Evolutionary conservation across 2,888 invertebrate genomes (phyloP).

Genomic region (Watsonalla binaria): DNA sequence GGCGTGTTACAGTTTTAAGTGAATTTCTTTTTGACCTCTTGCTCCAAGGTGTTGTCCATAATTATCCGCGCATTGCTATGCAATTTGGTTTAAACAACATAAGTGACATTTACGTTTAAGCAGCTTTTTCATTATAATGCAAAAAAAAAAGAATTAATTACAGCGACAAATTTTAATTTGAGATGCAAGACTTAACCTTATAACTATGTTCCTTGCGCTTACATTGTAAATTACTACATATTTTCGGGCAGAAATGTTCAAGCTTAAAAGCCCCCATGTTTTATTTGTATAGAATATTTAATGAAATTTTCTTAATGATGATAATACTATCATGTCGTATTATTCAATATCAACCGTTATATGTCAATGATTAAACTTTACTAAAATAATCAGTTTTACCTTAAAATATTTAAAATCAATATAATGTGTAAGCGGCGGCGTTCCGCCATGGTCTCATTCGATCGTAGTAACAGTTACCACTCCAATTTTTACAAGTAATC

Average conservation of each 20-base stretch:
- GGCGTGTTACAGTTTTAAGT: slow-evolving; percentile 77
- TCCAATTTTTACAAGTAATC: too few species aligned
- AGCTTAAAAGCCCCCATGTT: not conserved
- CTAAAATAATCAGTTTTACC: too few species aligned
- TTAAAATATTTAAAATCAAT: too few species aligned
- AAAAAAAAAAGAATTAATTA: slow-evolving; percentile 21
- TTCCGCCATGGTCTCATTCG: too few species aligned
- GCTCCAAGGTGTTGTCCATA: slow-evolving; percentile 69
- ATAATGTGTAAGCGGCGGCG: too few species aligned
- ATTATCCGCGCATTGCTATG: slow-evolving; percentile 61
- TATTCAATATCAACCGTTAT: too few species aligned
- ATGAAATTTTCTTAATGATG: too few species aligned
- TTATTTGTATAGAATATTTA: too few species aligned
- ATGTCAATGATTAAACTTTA: too few species aligned
- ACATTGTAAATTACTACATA: not conserved
- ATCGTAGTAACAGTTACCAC: too few species aligned
- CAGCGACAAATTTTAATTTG: slow-evolving; percentile 10
- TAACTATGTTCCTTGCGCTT: not conserved
- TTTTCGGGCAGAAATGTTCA: not conserved
- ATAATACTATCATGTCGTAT: too few species aligned
- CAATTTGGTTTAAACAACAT: slow-evolving; percentile 67
- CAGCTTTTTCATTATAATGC: slow-evolving; percentile 22
- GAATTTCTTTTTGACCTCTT: slow-evolving; percentile 78
- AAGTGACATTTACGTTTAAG: slow-evolving; percentile 57
- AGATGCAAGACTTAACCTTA: not conserved